Evolutionary conservation across 2,888 invertebrate genomes (phyloP).

Genomic region (Monochamus alternatus): DNA sequence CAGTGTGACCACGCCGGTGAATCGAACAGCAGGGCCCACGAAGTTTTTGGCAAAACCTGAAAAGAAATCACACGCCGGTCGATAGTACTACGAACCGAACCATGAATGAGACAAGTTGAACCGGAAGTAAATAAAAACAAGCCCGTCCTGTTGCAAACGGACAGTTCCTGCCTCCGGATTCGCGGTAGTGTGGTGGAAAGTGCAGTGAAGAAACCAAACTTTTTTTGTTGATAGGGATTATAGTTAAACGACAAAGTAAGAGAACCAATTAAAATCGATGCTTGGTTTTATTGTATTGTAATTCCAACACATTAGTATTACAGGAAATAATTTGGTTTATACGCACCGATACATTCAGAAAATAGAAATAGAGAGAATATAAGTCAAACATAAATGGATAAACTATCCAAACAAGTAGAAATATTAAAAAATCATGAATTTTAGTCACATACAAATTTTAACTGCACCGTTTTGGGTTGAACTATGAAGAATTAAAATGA

Average conservation of each 20-base stretch:
- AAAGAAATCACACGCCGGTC: slow-evolving; percentile 6
- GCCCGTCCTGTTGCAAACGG: not conserved
- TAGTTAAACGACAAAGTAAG: slow-evolving; percentile 27
- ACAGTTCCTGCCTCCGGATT: slow-evolving; percentile 11
- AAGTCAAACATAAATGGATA: no score
- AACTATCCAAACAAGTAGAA: no score
- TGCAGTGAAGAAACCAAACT: slow-evolving; percentile 18
- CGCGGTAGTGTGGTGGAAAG: slow-evolving; percentile 24
- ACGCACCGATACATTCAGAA: no score
- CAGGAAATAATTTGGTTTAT: no score
- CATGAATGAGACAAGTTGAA: slow-evolving; percentile 14
- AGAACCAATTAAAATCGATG: not conserved
- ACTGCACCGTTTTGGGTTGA: no score
- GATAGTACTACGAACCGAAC: not conserved
- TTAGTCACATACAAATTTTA: no score
- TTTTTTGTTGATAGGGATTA: slow-evolving; percentile 26
- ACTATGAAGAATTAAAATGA: no score
- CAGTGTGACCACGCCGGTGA: slow-evolving; percentile 43
- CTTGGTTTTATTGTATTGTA: not conserved
- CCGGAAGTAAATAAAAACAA: slow-evolving; percentile 2
- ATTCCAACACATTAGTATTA: no score
- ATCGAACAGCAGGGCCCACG: slow-evolving; percentile 30
- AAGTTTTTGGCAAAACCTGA: slow-evolving; percentile 1
- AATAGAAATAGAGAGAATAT: no score
- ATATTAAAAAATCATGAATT: no score